These are phyloP conservation scores for Oryzaephilus surinamensis DNA, from an alignment of 1,140 invertebrate species.

Conservation along the genomic window DNA sequence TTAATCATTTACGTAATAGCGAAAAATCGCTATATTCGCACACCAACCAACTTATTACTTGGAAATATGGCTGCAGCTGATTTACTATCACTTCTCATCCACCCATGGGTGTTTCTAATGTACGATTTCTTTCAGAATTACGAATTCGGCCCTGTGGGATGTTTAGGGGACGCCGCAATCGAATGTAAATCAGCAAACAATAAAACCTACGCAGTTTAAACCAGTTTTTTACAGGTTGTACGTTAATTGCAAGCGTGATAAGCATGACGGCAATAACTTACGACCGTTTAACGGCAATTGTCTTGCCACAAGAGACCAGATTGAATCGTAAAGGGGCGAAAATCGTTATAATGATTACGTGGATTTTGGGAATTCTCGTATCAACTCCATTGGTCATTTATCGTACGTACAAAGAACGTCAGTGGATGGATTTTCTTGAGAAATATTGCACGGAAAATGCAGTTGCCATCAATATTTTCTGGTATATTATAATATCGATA, in stretches of 20 bases:
- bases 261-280: constrained; percentile 72
- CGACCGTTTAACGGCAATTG: constrained; percentile 69
- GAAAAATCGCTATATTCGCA: constrained; percentile 54
- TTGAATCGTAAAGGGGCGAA: constrained; percentile 47
- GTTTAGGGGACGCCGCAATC: constrained; percentile 56
- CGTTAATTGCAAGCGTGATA: constrained; percentile 61
- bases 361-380: constrained; percentile 50
- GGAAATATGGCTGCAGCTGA: constrained; percentile 71
- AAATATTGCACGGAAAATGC: constrained; percentile 56
- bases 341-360: constrained; percentile 51
- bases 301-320: constrained; percentile 55
- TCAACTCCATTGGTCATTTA: constrained; percentile 54
- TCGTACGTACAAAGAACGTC: constrained; percentile 50
- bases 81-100: constrained; percentile 59
- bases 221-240: constrained; percentile 42
- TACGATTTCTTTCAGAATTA: constrained; percentile 66
- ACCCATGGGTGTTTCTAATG: constrained; percentile 59
- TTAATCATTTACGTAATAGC: constrained; percentile 57
- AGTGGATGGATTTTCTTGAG: constrained; percentile 59
- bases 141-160: constrained; percentile 56
- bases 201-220: constrained; percentile 4
- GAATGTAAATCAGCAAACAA: constrained; percentile 41
- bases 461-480: constrained; percentile 51
- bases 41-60: constrained; percentile 70
- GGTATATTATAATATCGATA: constrained; percentile 58